These are phyloP conservation scores for Cepaea nemoralis DNA, from an alignment of 1,140 invertebrate genomes.

Conservation along the genomic window DNA sequence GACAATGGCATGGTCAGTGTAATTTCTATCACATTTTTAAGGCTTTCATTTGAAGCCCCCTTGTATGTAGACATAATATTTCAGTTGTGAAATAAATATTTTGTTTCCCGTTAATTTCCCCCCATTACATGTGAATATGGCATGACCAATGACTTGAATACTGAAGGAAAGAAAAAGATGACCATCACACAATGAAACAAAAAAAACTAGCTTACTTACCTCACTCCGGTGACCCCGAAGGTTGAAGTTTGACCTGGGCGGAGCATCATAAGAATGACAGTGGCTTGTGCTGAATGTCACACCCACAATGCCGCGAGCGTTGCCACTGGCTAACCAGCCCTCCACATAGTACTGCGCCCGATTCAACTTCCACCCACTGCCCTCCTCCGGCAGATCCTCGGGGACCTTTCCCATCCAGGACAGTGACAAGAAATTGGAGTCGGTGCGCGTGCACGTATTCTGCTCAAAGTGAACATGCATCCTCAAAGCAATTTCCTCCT, in stretches of 20 bases:
- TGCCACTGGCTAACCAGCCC: conserved; percentile 97
- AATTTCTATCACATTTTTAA: too few relatives aligned
- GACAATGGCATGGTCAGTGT: too few relatives aligned
- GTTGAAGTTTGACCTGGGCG: conserved; percentile 92
- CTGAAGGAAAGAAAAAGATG: too few relatives aligned
- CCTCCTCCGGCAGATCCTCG: conserved; percentile 81
- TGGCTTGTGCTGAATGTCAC: conserved; percentile 96
- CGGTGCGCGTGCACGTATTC: conserved; percentile 90
- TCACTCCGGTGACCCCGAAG: conserved; percentile 95
- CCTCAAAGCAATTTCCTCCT: too few relatives aligned
- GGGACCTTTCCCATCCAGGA: conserved; percentile 99
- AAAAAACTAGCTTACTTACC: too few relatives aligned
- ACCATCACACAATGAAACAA: too few relatives aligned
- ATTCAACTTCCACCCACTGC: conserved; percentile 84
- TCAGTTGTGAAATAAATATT: too few relatives aligned
- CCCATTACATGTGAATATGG: too few relatives aligned
- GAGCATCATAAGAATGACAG: conserved; percentile 72
- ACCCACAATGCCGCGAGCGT: conserved; percentile 92
- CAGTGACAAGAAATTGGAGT: conserved; percentile 92
- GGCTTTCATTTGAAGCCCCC: too few relatives aligned
- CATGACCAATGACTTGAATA: too few relatives aligned
- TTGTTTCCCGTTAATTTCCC: too few relatives aligned
- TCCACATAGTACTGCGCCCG: conserved; percentile 96
- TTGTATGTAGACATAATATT: too few relatives aligned
- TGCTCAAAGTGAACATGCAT: conserved; percentile 85